These are phyloP conservation scores for Neopelma chrysocephalum DNA, from an alignment of 2,797 vertebrate species.

Conservation along the genomic window DNA sequence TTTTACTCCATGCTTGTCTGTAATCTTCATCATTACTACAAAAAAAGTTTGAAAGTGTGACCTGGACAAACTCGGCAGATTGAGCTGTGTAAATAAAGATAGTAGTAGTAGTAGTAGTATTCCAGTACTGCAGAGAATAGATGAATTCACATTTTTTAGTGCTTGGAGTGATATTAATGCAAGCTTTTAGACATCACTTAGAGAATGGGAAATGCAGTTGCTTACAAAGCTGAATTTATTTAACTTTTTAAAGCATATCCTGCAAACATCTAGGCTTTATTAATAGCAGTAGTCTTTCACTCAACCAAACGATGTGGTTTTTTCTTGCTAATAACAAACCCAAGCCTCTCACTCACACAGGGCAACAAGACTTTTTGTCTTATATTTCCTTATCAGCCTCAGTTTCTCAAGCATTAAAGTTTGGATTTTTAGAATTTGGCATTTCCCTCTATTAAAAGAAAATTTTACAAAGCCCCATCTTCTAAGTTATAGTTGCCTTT, in stretches of 20 bases:
- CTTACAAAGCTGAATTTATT: background rate
- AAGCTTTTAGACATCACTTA: background rate
- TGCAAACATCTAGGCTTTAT: background rate
- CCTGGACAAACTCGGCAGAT: background rate
- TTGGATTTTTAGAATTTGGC: background rate
- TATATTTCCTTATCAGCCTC: background rate
- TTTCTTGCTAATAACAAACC: background rate
- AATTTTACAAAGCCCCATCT: background rate
- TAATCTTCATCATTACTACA: background rate
- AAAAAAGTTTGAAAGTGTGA: background rate
- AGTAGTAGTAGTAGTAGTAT: background rate
- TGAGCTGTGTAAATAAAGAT: background rate
- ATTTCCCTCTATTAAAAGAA: background rate
- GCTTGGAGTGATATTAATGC: background rate
- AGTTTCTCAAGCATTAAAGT: background rate
- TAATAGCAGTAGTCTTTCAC: background rate
- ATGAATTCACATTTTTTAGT: background rate
- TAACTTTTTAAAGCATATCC: background rate
- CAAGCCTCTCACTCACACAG: background rate
- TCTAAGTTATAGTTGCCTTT: background rate
- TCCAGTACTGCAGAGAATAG: background rate
- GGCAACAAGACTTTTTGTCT: background rate
- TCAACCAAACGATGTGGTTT: background rate
- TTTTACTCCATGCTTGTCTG: background rate
- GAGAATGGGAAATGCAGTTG: background rate